Evolutionary conservation across 1,140 invertebrate species (phyloP).

Genomic region (Orussus abietinus): DNA sequence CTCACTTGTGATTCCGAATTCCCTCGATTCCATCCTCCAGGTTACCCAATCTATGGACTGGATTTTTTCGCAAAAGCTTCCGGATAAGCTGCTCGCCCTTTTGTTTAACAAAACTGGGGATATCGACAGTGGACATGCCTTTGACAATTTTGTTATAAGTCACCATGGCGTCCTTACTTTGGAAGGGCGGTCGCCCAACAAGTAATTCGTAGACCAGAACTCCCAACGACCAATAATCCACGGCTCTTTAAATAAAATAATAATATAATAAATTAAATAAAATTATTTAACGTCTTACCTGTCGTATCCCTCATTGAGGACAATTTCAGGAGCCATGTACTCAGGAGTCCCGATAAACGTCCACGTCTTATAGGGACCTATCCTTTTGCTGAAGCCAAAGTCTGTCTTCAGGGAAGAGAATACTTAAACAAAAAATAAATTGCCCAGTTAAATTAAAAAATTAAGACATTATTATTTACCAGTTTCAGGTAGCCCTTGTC

Average conservation of each 20-base stretch:
- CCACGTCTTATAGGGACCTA: slow-evolving; percentile 74
- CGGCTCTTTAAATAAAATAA: slow-evolving; percentile 66
- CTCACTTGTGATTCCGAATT: slow-evolving; percentile 64
- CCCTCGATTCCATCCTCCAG: slow-evolving; percentile 62
- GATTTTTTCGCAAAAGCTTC: slow-evolving; percentile 59
- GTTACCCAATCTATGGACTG: slow-evolving; percentile 66
- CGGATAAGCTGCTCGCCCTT: slow-evolving; percentile 58
- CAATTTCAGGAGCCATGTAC: slow-evolving; percentile 43
- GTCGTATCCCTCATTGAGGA: slow-evolving; percentile 55
- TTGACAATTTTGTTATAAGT: slow-evolving; percentile 83
- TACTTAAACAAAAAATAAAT: slow-evolving; percentile 4
- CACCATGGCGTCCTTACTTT: slow-evolving; percentile 75
- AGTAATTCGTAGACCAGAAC: slow-evolving; percentile 77
- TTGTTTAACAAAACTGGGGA: slow-evolving; percentile 56
- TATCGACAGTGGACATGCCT: slow-evolving; percentile 70
- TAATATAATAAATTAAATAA: slow-evolving; percentile 76
- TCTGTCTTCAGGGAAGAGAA: slow-evolving; percentile 62
- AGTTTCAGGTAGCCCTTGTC: slow-evolving; percentile 72
- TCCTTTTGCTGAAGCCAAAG: slow-evolving; percentile 83
- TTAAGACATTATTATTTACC: slow-evolving; percentile 41
- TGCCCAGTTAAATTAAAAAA: not conserved
- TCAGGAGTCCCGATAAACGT: slow-evolving; percentile 85
- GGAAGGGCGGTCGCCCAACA: slow-evolving; percentile 70
- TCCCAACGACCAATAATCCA: slow-evolving; percentile 80
- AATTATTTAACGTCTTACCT: slow-evolving; percentile 39